Evolutionary conservation across 2,888 invertebrate species (phyloP).

Genomic region (Cinara cedri): DNA sequence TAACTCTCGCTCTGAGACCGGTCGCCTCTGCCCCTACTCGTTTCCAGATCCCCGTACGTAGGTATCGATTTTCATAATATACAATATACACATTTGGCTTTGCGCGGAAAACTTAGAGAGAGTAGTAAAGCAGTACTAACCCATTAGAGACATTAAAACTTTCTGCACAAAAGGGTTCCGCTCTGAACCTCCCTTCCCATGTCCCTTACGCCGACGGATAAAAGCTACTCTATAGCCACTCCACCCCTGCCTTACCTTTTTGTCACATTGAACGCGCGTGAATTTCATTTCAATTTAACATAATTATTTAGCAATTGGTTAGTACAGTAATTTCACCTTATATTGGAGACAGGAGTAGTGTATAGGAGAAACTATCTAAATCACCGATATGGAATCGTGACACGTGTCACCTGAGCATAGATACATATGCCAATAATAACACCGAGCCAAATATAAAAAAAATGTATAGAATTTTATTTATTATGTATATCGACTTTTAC

Average conservation of each 20-base stretch:
- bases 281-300: constrained; percentile 24
- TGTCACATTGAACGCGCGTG: constrained; percentile 17
- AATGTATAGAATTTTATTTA: too few relatives aligned
- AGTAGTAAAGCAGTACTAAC: constrained; percentile 41
- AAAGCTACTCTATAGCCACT: constrained; percentile 13
- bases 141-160: constrained; percentile 54
- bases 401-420: neutral
- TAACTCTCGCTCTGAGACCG: neutral
- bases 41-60: neutral
- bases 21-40: neutral
- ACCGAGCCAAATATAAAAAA: too few relatives aligned
- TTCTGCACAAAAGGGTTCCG: constrained; percentile 37
- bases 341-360: neutral
- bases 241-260: neutral
- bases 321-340: constrained; percentile 35
- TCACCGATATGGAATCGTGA: constrained; percentile 34
- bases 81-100: constrained; percentile 19
- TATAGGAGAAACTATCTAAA: constrained; percentile 32
- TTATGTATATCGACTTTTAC: too few relatives aligned
- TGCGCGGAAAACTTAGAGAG: constrained; percentile 23
- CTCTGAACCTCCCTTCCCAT: too few relatives aligned
- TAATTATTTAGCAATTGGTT: too few relatives aligned
- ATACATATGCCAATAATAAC: neutral
- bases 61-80: constrained; percentile 46
- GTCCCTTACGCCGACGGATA: neutral